Evolutionary conservation across 1,140 invertebrate genomes (phyloP), one percentile per base, ranked within the genome.

Genomic region (Phortica variegata): DNA sequence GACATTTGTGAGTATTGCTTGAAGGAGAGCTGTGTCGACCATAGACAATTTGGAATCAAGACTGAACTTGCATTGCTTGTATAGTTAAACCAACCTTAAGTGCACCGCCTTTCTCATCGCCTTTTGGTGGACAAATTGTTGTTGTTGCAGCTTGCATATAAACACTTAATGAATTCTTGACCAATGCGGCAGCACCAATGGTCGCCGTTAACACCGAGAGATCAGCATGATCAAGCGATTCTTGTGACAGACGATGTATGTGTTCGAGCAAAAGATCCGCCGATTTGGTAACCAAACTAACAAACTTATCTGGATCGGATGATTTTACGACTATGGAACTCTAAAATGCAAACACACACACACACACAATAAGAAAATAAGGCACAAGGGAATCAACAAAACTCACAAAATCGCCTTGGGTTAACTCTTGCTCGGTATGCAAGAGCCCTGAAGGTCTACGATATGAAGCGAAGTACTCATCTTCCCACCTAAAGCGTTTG

Each of bases 181-280:
- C 78, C 18, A 91, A 74, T 0, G 87, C 85, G 1, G 88, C 84
- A 1, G 88, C 88, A 8, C 88, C 88, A 15, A 90, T 82, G 1
- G 88, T 87, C 0, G 85, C 86, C 2, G 87, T 89, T 8, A 90
- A 68, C 12, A 89, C 87, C 0, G 87, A 84, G 12, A 90, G 77
- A 72, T 90, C 88, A 0, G 88, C 88, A 57, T 89, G 87, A 78
- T 90, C 88, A 17, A 90, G 68, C 0, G 88, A 88, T 70, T 90
- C 87, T 77, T 91, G 88, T 17, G 84, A 87, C 7, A 91, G 65
- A 8, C 83, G 79, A 73, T 90, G 88, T 1, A 91, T 79, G 65
- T 90, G 88, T 73, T 89, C 87, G 82, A 73, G 29, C 0, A 89
- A 61, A 45, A 85, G 78, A 55, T 87, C 83, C 16, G 85, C 82